phyloP scores from a whole-genome alignment of 1,140 invertebrate species.

The Frieseomelitta varia region DNA sequence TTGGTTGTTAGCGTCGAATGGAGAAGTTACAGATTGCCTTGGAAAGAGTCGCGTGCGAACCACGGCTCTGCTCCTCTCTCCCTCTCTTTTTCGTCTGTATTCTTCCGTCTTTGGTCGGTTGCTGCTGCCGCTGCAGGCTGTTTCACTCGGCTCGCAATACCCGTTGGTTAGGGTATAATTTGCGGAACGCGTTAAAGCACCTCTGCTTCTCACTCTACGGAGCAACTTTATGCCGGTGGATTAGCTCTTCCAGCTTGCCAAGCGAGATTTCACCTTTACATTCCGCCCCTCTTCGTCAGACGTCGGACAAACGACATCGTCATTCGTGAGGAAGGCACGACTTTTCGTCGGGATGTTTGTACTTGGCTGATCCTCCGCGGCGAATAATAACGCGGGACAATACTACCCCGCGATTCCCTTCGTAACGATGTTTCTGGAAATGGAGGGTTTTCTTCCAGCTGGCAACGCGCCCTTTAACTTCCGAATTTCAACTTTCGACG shows the following conservation, averaged over 20 bases:
- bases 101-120: slow-evolving; percentile 29
- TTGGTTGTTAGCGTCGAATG: slow-evolving; percentile 70
- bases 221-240: slow-evolving; percentile 29
- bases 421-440: too few relatives aligned
- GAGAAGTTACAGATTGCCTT: slow-evolving; percentile 71
- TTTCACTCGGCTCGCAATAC: background rate
- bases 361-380: background rate
- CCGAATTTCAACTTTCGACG: background rate
- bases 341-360: background rate
- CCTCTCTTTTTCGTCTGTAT: background rate
- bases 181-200: slow-evolving; percentile 42
- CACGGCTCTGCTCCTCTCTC: background rate
- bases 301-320: slow-evolving; percentile 22
- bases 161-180: slow-evolving; percentile 36
- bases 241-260: slow-evolving; percentile 25
- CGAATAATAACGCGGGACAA: background rate
- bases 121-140: too few relatives aligned
- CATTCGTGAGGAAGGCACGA: background rate
- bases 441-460: too few relatives aligned
- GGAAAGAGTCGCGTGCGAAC: slow-evolving; percentile 58
- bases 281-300: background rate
- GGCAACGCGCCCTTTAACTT: background rate
- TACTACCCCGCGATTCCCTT: too few relatives aligned
- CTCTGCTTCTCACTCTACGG: background rate
- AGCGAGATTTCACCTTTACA: slow-evolving; percentile 9